Evolutionary conservation across 1,140 invertebrate genomes (phyloP), one percentile per base, ranked within the genome.

Genomic region (Heliconius congener): DNA sequence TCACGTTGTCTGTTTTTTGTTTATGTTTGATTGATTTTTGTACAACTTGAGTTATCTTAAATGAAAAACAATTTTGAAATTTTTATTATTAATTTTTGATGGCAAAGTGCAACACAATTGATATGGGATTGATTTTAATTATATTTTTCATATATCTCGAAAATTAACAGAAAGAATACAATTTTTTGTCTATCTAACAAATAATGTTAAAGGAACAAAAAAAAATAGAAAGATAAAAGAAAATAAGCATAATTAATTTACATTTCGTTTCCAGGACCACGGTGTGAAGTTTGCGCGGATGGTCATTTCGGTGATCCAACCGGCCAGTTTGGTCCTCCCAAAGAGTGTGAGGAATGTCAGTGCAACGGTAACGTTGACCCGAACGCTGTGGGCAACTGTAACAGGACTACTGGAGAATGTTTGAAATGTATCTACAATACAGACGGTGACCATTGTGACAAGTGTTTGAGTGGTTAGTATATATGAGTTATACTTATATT

Each of bases 391-490:
- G 97, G 98, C 70, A 99, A 99, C 91, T 99, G 98, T 88, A 98
- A 99, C 89, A 95, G 98, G 55, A 97, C 97, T 16, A 98, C 97
- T 34, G 99, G 99, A 60, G 97, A 99, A 90, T 99, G 99, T 96
- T 92, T 99, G 1, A 99, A 99, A 89, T 99, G 99, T 92, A 99
- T 99, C 78, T 98, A 99, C 91, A 99, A 99, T 86, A 99, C 99
- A 3, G 98, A 96, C 39, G 99, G 99, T 3, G 91, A 95, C 13
- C 96, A 97, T 84, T 98, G 99, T 91, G 98, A 99, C 82, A 96
- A 97, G 86, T 99, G 99, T 95, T 94, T 99, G 79, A 96, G 97
- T 74, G 98, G 98, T 97, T 90, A 91, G 87, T 30, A 66, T 23
- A 60, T n/a, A 23, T 46, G 42, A 13, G 3, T 16, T 16, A 46